phyloP scores from a whole-genome alignment of 2,888 invertebrate genomes.

The Philonicus albiceps region DNA sequence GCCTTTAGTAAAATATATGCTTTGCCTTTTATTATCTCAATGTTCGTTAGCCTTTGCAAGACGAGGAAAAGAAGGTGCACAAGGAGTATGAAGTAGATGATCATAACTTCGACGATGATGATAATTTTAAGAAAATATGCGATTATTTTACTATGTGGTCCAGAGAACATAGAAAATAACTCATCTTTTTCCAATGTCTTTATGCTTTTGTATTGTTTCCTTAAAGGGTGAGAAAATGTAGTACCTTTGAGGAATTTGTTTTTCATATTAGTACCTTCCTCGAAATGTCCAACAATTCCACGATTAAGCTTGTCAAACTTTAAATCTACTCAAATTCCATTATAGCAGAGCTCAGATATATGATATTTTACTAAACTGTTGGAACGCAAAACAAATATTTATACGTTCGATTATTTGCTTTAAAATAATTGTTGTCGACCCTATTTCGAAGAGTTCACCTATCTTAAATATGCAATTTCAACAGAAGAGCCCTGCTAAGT shows the following conservation, averaged over 20 bases:
- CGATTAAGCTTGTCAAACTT: no score
- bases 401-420: no score
- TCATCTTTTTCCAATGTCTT: not conserved
- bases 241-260: not conserved
- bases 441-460: not conserved
- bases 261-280: not conserved
- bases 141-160: not conserved
- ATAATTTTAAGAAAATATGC: not conserved
- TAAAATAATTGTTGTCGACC: not conserved
- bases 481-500: not conserved
- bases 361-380: no score
- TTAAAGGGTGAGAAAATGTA: not conserved
- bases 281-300: not conserved
- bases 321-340: not conserved
- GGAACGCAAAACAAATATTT: no score
- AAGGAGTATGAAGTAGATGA: not conserved
- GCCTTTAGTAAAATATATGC: constrained; percentile 38
- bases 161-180: not conserved
- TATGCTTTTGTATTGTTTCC: constrained; percentile 21
- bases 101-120: not conserved
- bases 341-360: no score
- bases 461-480: not conserved
- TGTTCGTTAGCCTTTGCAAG: not conserved
- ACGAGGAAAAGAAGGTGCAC: not conserved
- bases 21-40: constrained; percentile 21